Evolutionary conservation across 2,797 vertebrate species (phyloP).

Genomic region (Tolypeutes matacus): DNA sequence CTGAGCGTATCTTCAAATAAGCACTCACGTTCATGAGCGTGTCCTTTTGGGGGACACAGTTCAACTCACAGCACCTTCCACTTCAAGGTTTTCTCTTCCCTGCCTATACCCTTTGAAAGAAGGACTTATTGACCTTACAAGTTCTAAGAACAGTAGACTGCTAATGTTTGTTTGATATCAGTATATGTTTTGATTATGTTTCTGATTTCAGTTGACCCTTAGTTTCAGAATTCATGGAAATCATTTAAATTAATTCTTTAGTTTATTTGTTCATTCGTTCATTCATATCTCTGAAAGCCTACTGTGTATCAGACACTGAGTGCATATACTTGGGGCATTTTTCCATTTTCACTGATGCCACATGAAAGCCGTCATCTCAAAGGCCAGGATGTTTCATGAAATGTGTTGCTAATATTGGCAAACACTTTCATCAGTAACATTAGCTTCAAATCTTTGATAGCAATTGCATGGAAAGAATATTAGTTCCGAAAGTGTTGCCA

Average conservation of each 20-base stretch:
- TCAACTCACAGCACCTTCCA: background rate
- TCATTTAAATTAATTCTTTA: slow-evolving; percentile 60
- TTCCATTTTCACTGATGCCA: background rate
- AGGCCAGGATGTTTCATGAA: background rate
- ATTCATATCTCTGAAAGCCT: background rate
- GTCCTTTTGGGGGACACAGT: no score
- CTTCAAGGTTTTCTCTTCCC: background rate
- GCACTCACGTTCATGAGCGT: no score
- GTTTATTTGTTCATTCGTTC: background rate
- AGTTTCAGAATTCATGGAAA: slow-evolving; percentile 25
- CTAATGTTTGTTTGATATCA: background rate
- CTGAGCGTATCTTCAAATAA: no score
- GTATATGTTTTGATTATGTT: slow-evolving; percentile 2
- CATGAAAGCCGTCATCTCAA: slow-evolving; percentile 12
- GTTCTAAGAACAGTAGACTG: background rate
- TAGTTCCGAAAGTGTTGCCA: background rate
- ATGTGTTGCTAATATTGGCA: slow-evolving; percentile 4
- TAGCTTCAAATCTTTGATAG: slow-evolving; percentile 24
- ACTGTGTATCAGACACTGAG: background rate
- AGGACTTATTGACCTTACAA: background rate
- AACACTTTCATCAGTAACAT: background rate
- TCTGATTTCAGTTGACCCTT: background rate
- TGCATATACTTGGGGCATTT: background rate
- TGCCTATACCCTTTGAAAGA: background rate
- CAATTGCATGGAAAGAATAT: background rate